Percentiles rank a stretch among this genome's conserved stretches.
Conservation (phyloP, 2,797 vertebrate genomes). For the Poeciliopsis turneri region DNA sequence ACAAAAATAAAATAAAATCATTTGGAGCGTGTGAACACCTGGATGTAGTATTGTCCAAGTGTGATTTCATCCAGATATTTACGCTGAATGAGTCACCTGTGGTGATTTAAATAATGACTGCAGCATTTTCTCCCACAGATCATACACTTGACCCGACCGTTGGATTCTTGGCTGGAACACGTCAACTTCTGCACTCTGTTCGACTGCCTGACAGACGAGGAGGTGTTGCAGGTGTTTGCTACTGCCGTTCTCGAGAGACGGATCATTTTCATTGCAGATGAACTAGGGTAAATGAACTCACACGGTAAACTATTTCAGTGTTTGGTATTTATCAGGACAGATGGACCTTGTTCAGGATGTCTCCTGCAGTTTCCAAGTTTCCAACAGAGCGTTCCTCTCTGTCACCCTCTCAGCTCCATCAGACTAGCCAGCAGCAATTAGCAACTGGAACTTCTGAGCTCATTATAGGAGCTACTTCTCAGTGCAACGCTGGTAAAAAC, state of each 20-base stretch:
- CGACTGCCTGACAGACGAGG: conserved; percentile 80
- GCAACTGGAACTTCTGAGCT: no score
- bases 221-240: conserved; percentile 89
- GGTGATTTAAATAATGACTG: not conserved
- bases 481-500: no score
- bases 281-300: conserved; percentile 83
- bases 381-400: no score
- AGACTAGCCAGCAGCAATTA: no score
- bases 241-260: conserved; percentile 87
- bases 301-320: not conserved
- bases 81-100: not conserved
- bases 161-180: conserved; percentile 93
- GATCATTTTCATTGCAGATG: conserved; percentile 90
- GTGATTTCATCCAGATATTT: not conserved
- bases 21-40: not conserved
- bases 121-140: conserved; percentile 75
- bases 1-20: not conserved
- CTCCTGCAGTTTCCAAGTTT: not conserved
- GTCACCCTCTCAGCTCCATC: no score
- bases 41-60: not conserved
- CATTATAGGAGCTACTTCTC: no score
- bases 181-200: conserved; percentile 90
- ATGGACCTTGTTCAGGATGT: not conserved
- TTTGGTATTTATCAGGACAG: not conserved
- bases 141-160: conserved; percentile 89